These are phyloP conservation scores for Poecilia latipinna DNA, from an alignment of 2,113 vertebrate species.

Conservation along the genomic window DNA sequence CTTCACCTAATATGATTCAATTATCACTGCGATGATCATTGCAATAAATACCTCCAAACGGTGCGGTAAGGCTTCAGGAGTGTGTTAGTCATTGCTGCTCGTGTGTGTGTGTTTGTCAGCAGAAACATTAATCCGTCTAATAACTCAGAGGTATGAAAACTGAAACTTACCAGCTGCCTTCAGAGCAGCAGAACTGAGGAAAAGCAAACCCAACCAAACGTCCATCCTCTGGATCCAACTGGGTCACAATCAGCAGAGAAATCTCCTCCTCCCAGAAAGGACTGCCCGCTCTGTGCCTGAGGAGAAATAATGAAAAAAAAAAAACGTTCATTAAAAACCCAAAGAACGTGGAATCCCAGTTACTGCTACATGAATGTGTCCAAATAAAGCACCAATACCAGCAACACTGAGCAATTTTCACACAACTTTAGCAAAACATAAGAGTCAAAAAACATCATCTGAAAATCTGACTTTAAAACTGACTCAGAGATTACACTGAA, in stretches of 20 bases:
- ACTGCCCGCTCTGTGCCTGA: not conserved
- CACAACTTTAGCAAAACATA: too few relatives aligned
- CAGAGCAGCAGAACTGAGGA: constrained; percentile 44
- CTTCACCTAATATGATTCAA: too few relatives aligned
- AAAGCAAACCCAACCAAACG: constrained; percentile 56
- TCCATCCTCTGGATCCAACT: constrained; percentile 55
- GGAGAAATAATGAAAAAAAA: constrained; percentile 7
- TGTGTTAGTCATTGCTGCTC: not conserved
- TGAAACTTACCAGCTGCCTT: constrained; percentile 57
- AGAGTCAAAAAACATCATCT: too few relatives aligned
- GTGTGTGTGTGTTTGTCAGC: not conserved
- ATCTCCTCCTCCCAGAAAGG: not conserved
- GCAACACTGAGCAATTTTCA: too few relatives aligned
- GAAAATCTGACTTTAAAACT: too few relatives aligned
- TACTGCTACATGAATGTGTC: too few relatives aligned
- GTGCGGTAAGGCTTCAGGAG: not conserved
- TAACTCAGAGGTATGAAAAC: not conserved
- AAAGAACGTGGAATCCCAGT: not conserved
- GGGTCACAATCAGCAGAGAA: constrained; percentile 6
- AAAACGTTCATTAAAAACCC: not conserved
- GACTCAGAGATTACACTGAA: too few relatives aligned
- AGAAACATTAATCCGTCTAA: not conserved
- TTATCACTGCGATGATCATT: too few relatives aligned
- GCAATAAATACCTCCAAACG: too few relatives aligned
- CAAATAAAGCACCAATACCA: too few relatives aligned